Percentiles rank a stretch among this genome's conserved stretches.
These are phyloP conservation scores for Argentina silus DNA, from an alignment of 2,797 vertebrate genomes.

Conservation along the genomic window DNA sequence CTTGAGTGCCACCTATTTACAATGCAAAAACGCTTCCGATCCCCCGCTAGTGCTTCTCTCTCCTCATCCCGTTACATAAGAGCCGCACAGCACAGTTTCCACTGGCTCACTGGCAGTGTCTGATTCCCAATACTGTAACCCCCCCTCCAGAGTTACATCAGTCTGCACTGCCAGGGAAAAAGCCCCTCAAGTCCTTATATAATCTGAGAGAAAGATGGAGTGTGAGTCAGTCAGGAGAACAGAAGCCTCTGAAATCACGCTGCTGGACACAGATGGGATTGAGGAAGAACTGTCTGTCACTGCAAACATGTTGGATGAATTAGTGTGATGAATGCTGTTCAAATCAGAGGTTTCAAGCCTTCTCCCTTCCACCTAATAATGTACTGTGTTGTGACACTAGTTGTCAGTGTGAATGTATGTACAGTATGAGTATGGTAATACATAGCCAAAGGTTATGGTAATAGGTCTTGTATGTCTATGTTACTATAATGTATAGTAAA, in stretches of 20 bases:
- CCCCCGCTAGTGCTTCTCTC: conserved; percentile 8
- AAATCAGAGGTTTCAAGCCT: neutral
- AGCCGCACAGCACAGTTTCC: neutral
- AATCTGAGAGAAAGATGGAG: conserved; percentile 14
- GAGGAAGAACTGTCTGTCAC: neutral
- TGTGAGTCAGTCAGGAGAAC: neutral
- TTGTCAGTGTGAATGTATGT: neutral
- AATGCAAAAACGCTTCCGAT: neutral
- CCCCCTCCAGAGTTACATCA: neutral
- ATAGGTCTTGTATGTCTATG: too few species aligned
- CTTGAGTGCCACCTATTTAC: neutral
- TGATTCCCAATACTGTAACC: neutral
- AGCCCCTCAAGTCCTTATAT: conserved; percentile 37
- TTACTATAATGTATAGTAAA: neutral
- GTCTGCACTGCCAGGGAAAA: conserved; percentile 18
- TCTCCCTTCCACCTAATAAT: neutral
- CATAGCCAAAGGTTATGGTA: neutral
- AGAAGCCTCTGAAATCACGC: neutral
- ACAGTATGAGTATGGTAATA: neutral
- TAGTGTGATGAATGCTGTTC: neutral
- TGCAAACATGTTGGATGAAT: neutral
- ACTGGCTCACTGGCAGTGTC: neutral
- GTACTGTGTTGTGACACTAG: neutral
- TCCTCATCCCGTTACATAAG: conserved; percentile 47
- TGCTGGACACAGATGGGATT: neutral